Base-by-base conservation (phyloP, 2,888 invertebrate species). In the Endomychus coccineus region DNA sequence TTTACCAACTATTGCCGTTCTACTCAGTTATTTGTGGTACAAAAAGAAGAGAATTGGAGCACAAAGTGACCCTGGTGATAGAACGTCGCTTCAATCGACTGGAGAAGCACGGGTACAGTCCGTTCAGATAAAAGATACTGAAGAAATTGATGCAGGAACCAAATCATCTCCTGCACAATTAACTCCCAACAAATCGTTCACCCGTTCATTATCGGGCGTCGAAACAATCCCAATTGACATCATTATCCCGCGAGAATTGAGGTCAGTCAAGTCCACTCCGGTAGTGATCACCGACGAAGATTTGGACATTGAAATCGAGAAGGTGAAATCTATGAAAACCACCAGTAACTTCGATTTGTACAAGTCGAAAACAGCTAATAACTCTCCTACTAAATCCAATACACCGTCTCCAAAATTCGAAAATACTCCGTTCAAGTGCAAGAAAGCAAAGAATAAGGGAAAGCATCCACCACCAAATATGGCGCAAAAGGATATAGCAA, bases 11-110 rank as follows among this genome's bases (percentile, higher is more conserved):
- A 75, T 85, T 70, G 84, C 82, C 56, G 74, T 84, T 57, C 71
- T 85, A 58, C 71, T 86, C 66, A 83, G 83, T 55, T 77, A 85
- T 64, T 78, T 80, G 63, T 87, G 85, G 86, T 83, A 81, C 77
- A 80, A 78, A 70, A 82, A 80, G 71, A 83, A 78, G 73, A 77
- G 80, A 70, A 75, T 77, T 66, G 76, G 74, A 61, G 74, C 75
- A 63, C 75, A 73, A 74, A 78, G 75, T 80, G 82, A 83, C 77
- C 78, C 79, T 49, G 81, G 80, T 58, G 80, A 78, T 71, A 70
- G 12, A 14, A n/a, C n/a, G 7, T 10, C 3, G 25, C n/a, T 11
- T 10, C n/a, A 6, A 6, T 3, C 3, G 25, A 13, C 12, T 13
- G 4, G 2, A 3, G 12, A 7, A 6, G 12, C 3, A 12, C n/a